Percentiles rank a stretch among this genome's conserved stretches.
Conservation (phyloP, 2,113 vertebrate species). For the Arenaria interpres region DNA sequence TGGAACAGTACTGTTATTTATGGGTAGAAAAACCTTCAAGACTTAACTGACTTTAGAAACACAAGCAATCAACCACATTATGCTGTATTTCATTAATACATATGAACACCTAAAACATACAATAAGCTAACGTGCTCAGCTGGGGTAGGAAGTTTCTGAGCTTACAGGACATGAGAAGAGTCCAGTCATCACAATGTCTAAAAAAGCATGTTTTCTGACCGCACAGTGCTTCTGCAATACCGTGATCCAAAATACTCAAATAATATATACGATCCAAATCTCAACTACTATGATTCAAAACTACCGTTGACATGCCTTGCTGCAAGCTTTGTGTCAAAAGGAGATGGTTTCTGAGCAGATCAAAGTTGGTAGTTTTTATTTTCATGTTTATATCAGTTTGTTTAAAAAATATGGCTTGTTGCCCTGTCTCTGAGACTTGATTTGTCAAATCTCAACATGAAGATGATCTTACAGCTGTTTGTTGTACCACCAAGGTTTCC, state of each 20-base stretch:
- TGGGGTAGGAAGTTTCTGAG: not conserved
- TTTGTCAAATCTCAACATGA: not conserved
- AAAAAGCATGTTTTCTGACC: not conserved
- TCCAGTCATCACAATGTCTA: accelerated
- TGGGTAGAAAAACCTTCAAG: not conserved
- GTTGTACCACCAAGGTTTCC: not conserved
- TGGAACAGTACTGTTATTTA: not conserved
- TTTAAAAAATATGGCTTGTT: not conserved
- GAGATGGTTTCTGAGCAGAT: not conserved
- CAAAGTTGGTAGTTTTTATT: not conserved
- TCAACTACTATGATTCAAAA: not conserved
- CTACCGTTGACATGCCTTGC: not conserved
- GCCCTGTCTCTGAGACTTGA: not conserved
- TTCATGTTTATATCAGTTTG: not conserved
- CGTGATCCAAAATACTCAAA: not conserved
- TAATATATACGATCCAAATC: not conserved
- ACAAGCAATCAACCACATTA: not conserved
- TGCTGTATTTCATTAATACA: not conserved
- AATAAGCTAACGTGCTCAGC: accelerated
- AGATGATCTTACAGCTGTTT: not conserved
- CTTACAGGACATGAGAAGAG: not conserved
- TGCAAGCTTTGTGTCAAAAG: not conserved
- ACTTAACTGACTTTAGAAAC: not conserved
- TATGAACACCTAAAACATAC: not conserved
- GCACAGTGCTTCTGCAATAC: not conserved